Evolutionary conservation across 2,113 vertebrate species (phyloP).

Genomic region (Coregonus clupeaformis): DNA sequence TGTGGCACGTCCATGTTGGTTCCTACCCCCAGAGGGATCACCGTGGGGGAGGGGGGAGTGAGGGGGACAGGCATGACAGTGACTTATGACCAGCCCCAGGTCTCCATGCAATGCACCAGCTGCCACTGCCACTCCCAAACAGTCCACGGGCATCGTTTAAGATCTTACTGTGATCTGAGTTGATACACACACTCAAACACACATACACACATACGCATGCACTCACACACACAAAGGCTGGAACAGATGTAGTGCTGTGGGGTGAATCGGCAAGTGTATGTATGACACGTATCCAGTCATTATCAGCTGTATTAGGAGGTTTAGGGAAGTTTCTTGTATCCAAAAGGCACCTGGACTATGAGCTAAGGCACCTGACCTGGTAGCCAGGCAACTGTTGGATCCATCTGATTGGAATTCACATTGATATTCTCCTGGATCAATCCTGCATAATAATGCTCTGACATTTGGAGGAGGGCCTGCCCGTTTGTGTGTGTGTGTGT

Average conservation of each 20-base stretch:
- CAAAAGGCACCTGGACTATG: too few relatives aligned
- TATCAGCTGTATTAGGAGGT: too few relatives aligned
- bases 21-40: constrained; percentile 12
- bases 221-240: constrained; percentile 2
- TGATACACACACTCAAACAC: not conserved
- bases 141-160: not conserved
- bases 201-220: too few relatives aligned
- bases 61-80: too few relatives aligned
- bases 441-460: constrained; percentile 58
- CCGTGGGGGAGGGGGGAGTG: not conserved
- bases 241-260: not conserved
- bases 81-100: constrained; percentile 5
- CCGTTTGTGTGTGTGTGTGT: not conserved
- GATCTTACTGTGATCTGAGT: not conserved
- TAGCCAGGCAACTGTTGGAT: constrained; percentile 19
- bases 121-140: not conserved
- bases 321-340: not conserved
- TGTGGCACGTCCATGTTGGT: constrained; percentile 7
- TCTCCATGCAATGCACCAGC: not conserved
- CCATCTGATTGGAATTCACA: constrained; percentile 52
- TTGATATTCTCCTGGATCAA: constrained; percentile 46
- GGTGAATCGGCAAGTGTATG: not conserved
- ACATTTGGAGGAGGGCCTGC: constrained; percentile 29
- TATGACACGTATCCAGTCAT: too few relatives aligned
- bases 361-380: not conserved